Conservation (phyloP, 2,113 vertebrate genomes). For the Thinocorus orbignyianus region DNA sequence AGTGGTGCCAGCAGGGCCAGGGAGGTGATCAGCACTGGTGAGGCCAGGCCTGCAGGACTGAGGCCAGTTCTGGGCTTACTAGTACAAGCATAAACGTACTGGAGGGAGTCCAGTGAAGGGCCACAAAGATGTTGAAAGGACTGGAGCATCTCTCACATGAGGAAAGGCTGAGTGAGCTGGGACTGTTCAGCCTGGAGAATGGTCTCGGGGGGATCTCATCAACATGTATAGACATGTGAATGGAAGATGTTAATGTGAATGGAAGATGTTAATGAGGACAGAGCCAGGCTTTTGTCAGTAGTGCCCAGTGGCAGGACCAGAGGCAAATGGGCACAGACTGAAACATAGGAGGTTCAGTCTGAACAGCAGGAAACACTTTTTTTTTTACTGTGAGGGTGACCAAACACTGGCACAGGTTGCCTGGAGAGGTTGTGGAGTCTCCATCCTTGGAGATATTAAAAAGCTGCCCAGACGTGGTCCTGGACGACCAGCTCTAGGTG, state of each 20-base stretch:
- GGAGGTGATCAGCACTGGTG: background rate
- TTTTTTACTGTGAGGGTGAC: background rate
- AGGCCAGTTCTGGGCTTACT: background rate
- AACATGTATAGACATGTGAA: background rate
- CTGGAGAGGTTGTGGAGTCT: background rate
- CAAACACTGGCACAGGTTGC: background rate
- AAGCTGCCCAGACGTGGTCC: background rate
- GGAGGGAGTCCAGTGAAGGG: background rate
- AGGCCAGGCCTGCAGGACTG: background rate
- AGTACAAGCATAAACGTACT: background rate
- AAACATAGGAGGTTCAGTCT: background rate
- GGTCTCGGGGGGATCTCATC: background rate
- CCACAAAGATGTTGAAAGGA: background rate
- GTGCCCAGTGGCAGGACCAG: background rate
- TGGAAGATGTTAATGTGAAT: background rate
- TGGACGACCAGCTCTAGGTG: background rate
- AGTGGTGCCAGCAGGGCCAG: background rate
- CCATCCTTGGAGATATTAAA: background rate
- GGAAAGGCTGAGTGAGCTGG: background rate
- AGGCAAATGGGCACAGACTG: background rate
- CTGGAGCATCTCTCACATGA: background rate
- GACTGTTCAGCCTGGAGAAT: background rate
- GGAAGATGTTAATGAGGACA: background rate
- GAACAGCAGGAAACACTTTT: background rate
- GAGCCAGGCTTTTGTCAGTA: background rate